Percentiles rank a stretch among this genome's conserved stretches.
phyloP scores from a whole-genome alignment of 2,797 vertebrate genomes.

The Sebastes ruberrimus region DNA sequence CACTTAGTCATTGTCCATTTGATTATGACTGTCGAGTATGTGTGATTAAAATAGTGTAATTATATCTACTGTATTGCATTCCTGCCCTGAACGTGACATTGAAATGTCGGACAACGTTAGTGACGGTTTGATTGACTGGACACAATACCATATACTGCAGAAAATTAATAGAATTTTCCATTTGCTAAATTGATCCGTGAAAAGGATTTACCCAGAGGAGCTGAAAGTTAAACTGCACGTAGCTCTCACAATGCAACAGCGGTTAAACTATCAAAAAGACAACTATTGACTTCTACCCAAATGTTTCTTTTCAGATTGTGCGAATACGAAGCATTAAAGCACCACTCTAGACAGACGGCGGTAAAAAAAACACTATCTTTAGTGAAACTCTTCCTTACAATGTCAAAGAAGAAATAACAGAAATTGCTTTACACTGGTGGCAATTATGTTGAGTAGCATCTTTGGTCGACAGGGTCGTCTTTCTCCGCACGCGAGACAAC shows the following conservation, averaged over 20 bases:
- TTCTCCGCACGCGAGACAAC: slow-evolving; percentile 61
- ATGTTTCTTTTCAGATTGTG: slow-evolving; percentile 56
- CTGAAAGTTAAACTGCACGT: slow-evolving; percentile 48
- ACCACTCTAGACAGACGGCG: slow-evolving; percentile 43
- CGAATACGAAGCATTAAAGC: slow-evolving; percentile 50
- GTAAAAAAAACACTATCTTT: slow-evolving; percentile 15
- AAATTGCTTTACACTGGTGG: slow-evolving; percentile 38
- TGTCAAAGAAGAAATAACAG: slow-evolving; percentile 57
- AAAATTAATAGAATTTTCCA: slow-evolving; percentile 53
- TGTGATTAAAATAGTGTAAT: slow-evolving; percentile 77
- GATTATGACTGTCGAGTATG: slow-evolving; percentile 69
- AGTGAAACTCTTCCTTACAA: slow-evolving; percentile 28
- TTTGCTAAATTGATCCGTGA: slow-evolving; percentile 64
- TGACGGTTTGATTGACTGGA: slow-evolving; percentile 44
- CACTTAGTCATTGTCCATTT: slow-evolving; percentile 76
- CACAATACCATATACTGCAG: slow-evolving; percentile 46
- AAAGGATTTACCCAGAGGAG: slow-evolving; percentile 46
- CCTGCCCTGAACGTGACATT: slow-evolving; percentile 38
- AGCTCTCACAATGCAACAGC: slow-evolving; percentile 8
- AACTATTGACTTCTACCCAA: slow-evolving; percentile 35
- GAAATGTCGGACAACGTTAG: slow-evolving; percentile 42
- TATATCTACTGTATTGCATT: slow-evolving; percentile 69
- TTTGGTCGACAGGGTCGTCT: slow-evolving; percentile 46
- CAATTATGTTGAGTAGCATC: slow-evolving; percentile 64
- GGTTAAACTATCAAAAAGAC: slow-evolving; percentile 51